A percentile compares a stretch with the other conserved stretches of the same genome.
Conservation (phyloP, 2,113 vertebrate genomes). For the Haliaeetus leucogaster region DNA sequence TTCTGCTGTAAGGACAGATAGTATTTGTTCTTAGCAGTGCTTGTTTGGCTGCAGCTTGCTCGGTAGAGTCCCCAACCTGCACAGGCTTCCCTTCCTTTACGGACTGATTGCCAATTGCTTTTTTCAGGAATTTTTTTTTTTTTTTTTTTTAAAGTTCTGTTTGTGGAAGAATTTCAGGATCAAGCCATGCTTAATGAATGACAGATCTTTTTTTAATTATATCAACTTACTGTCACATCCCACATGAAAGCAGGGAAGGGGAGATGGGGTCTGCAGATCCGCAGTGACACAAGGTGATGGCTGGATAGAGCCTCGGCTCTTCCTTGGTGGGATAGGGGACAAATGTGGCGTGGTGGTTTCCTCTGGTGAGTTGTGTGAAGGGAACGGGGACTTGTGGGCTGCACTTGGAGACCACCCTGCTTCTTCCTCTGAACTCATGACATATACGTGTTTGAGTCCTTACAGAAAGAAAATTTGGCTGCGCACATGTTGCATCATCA, state of each 20-base stretch:
- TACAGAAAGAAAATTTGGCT: background rate
- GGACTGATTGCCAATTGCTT: accelerated
- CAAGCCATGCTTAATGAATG: background rate
- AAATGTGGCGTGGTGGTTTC: accelerated
- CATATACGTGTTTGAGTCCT: background rate
- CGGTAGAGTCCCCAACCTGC: background rate
- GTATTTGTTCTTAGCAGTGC: background rate
- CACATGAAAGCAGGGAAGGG: background rate
- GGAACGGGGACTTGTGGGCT: background rate
- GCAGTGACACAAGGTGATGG: background rate
- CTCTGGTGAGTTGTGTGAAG: background rate
- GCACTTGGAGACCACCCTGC: background rate
- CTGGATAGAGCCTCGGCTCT: background rate
- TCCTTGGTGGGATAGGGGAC: background rate
- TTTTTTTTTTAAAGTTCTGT: background rate
- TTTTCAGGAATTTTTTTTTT: background rate
- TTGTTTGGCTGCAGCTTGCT: background rate
- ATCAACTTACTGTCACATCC: background rate
- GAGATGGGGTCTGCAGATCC: background rate
- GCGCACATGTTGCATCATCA: accelerated
- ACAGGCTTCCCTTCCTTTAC: accelerated
- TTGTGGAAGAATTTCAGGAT: background rate
- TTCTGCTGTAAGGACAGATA: background rate
- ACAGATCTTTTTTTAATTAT: background rate
- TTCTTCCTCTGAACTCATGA: background rate